Conservation (phyloP, 2,113 vertebrate species). For the Zootoca vivipara region DNA sequence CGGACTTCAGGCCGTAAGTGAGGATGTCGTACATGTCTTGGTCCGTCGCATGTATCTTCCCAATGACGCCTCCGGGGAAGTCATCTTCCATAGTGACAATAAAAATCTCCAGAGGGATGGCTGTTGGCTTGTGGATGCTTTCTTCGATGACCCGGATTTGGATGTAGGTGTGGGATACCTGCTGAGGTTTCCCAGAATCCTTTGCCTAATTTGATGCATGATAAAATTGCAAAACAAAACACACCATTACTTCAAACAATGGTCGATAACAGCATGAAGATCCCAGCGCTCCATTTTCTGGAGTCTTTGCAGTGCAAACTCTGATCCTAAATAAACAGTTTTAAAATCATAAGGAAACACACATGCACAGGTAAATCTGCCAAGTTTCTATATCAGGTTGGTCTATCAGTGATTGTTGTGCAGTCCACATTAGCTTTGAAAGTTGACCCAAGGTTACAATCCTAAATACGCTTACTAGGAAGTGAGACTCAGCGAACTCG, state of each 20-base stretch:
- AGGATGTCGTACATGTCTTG: slow-evolving; percentile 95
- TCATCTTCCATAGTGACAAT: slow-evolving; percentile 98
- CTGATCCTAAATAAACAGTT: neutral
- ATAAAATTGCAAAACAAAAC: neutral
- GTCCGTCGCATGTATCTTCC: slow-evolving; percentile 94
- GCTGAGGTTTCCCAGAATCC: slow-evolving; percentile 89
- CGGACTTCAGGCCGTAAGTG: slow-evolving; percentile 86
- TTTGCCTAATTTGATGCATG: slow-evolving; percentile 77
- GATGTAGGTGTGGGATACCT: slow-evolving; percentile 84
- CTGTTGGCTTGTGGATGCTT: slow-evolving; percentile 91
- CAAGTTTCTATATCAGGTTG: neutral
- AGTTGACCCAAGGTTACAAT: neutral
- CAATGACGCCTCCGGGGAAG: slow-evolving; percentile 96
- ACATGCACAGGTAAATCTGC: neutral
- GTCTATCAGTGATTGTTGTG: neutral
- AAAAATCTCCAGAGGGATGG: slow-evolving; percentile 90
- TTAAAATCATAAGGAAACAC: neutral
- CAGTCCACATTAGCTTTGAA: neutral
- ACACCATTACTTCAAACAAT: neutral
- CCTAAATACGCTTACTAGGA: neutral
- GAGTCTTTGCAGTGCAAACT: slow-evolving; percentile 26
- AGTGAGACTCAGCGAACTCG: neutral
- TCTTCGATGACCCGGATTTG: slow-evolving; percentile 93
- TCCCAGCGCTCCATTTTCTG: slow-evolving; percentile 25
- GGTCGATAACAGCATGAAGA: neutral